These are phyloP conservation scores for Protosalanx chinensis DNA, from an alignment of 2,797 vertebrate genomes.

Conservation along the genomic window DNA sequence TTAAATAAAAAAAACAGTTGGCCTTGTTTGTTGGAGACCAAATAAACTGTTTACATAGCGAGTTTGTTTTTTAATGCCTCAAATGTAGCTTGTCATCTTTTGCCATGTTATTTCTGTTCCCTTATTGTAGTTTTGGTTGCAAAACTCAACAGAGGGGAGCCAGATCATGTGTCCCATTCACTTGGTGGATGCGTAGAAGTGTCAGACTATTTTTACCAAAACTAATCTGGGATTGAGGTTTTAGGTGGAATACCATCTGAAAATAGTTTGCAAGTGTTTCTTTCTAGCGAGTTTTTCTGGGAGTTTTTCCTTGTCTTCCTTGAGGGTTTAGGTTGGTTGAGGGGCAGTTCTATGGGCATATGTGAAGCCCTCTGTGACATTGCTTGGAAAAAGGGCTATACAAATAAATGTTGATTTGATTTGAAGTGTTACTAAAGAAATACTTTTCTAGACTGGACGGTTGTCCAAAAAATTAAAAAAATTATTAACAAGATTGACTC, in stretches of 20 bases:
- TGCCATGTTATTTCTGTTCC: conserved; percentile 12
- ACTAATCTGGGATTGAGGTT: conserved; percentile 73
- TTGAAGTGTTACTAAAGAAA: conserved; percentile 44
- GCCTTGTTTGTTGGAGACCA: conserved; percentile 41
- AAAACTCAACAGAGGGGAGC: neutral
- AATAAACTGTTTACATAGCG: conserved; percentile 40
- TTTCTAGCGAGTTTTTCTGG: too few relatives aligned
- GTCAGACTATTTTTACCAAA: conserved; percentile 53
- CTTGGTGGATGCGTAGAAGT: conserved; percentile 50
- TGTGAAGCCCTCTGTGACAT: too few relatives aligned
- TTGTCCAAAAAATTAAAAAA: neutral
- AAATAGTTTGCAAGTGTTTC: conserved; percentile 53
- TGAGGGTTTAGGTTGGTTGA: too few relatives aligned
- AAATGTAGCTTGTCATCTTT: conserved; percentile 8
- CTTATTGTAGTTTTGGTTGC: neutral
- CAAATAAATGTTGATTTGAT: too few relatives aligned
- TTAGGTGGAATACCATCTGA: conserved; percentile 52
- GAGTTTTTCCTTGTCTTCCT: too few relatives aligned
- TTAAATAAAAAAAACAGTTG: conserved; percentile 24
- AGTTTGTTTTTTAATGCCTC: conserved; percentile 24
- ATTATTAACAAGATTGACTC: neutral
- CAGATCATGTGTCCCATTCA: conserved; percentile 39
- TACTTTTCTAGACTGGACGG: neutral
- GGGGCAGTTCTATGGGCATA: too few relatives aligned
- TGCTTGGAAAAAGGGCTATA: too few relatives aligned